A percentile compares a stretch with the other conserved stretches of the same genome.
Evolutionary conservation across 2,113 vertebrate species (phyloP).

Genomic region (Panurus biarmicus): DNA sequence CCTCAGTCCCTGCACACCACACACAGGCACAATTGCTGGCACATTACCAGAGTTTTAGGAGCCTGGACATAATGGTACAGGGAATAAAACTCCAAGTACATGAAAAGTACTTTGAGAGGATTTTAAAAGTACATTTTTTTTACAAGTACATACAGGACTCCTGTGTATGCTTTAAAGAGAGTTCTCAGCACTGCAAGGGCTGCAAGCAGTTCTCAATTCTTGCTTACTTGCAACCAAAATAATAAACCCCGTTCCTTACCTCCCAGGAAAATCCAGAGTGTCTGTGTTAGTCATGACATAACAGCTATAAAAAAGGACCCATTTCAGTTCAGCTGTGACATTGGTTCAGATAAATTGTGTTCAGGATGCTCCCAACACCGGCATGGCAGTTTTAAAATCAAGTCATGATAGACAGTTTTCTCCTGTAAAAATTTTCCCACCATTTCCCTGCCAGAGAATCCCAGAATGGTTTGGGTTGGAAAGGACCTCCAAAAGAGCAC

Average conservation of each 20-base stretch:
- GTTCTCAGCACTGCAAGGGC: not conserved
- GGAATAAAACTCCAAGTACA: not conserved
- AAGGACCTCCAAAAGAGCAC: not conserved
- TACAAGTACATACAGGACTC: not conserved
- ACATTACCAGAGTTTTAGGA: not conserved
- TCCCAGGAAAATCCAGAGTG: not conserved
- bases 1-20: not conserved
- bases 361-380: not conserved
- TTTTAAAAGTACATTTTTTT: not conserved
- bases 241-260: not conserved
- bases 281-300: not conserved
- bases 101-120: not conserved
- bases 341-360: not conserved
- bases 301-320: not conserved
- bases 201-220: not conserved
- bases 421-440: not conserved
- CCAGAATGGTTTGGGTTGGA: not conserved
- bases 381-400: not conserved
- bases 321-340: not conserved
- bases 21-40: not conserved
- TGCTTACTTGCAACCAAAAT: not conserved
- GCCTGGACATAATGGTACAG: not conserved
- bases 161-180: not conserved
- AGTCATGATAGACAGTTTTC: not conserved
- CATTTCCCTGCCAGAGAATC: not conserved